A percentile compares a stretch with the other conserved stretches of the same genome.
phyloP scores from a whole-genome alignment of 2,113 vertebrate genomes.

The Corythornis madagascariensis region DNA sequence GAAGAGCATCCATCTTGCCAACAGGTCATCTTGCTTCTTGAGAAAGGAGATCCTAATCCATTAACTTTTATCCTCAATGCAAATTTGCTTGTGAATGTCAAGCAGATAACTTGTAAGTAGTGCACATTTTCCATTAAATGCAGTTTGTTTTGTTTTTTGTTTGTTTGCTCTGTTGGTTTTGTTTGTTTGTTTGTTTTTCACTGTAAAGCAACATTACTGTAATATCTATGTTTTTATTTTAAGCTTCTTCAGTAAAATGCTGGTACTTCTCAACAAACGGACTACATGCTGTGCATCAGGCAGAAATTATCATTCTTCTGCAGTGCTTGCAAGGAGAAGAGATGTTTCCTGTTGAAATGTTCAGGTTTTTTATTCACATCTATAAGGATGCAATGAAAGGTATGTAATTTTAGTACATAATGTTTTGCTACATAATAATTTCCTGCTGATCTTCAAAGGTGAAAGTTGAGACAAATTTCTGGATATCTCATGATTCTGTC shows the following conservation, averaged over 20 bases:
- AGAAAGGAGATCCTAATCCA: constrained; percentile 79
- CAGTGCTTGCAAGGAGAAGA: constrained; percentile 86
- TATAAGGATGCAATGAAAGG: constrained; percentile 93
- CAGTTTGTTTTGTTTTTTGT: neutral
- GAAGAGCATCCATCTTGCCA: constrained; percentile 84
- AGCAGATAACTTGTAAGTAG: constrained; percentile 86
- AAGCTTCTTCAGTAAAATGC: constrained; percentile 86
- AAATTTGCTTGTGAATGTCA: constrained; percentile 92
- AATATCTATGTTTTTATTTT: constrained; percentile 35
- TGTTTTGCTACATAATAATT: neutral
- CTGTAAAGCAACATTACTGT: neutral
- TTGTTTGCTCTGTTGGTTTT: no score
- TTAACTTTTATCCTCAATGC: constrained; percentile 92
- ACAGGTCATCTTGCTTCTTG: constrained; percentile 82
- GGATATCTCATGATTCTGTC: neutral
- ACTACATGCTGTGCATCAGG: constrained; percentile 90
- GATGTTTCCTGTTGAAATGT: constrained; percentile 86
- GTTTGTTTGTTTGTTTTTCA: neutral
- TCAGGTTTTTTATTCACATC: constrained; percentile 86
- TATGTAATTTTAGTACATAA: constrained; percentile 59
- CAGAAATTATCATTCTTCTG: constrained; percentile 89
- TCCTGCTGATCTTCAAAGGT: neutral
- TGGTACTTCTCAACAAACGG: constrained; percentile 95
- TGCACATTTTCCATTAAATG: neutral
- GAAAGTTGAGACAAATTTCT: neutral